Evolutionary conservation across 2,113 vertebrate species (phyloP).

Genomic region (Helogale parvula): DNA sequence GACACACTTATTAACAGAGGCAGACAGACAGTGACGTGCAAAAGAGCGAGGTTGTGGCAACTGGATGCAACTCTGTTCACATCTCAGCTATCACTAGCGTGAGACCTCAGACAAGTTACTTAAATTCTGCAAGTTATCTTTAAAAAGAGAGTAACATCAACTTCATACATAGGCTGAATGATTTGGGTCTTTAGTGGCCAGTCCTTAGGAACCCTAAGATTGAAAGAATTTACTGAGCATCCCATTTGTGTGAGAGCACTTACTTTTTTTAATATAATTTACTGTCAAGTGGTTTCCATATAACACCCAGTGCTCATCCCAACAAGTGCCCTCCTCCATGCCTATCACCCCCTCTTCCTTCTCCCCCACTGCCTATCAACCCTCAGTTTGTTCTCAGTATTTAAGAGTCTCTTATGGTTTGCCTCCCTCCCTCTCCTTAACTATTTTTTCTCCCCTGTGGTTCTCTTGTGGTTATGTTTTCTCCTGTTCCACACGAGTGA

Average conservation of each 20-base stretch:
- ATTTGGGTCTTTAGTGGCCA: not conserved
- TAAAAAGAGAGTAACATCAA: not conserved
- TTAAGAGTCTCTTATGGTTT: no score
- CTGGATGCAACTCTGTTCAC: fast-evolving
- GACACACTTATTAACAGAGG: not conserved
- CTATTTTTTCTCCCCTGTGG: no score
- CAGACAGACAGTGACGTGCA: not conserved
- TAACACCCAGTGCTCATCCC: no score
- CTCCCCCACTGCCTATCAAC: no score
- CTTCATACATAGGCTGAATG: not conserved
- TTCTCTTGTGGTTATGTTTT: no score
- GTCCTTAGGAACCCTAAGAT: not conserved
- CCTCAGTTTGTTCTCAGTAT: no score
- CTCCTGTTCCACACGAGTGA: no score
- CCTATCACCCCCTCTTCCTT: no score
- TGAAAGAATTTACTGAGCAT: not conserved
- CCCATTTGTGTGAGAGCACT: not conserved
- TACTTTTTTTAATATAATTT: no score
- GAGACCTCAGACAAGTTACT: not conserved
- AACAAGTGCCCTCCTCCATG: no score
- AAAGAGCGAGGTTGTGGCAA: not conserved
- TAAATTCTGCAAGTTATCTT: not conserved
- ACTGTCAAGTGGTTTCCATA: no score
- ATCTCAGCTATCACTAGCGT: not conserved
- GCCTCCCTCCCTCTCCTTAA: no score